phyloP scores from a whole-genome alignment of 2,797 vertebrate genomes.

The Naso thynnoides region DNA sequence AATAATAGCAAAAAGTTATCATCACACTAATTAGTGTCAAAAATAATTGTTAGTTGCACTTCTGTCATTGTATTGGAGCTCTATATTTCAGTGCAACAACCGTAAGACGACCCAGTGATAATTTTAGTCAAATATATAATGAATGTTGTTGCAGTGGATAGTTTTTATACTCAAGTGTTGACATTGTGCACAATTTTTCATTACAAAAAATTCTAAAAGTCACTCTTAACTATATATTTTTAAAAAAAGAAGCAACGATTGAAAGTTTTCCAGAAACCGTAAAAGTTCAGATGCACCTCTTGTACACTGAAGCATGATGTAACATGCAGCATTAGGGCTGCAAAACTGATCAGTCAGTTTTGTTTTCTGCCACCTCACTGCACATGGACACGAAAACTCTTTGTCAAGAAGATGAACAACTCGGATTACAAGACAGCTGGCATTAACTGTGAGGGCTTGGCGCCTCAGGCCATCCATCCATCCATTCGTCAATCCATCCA shows the following conservation, averaged over 20 bases:
- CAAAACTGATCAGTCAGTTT: slow-evolving; percentile 40
- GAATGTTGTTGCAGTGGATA: background rate
- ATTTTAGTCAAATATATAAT: background rate
- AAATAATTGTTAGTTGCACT: too few relatives aligned
- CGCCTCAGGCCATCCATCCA: slow-evolving; percentile 18
- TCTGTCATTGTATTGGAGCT: too few relatives aligned
- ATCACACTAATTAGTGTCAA: background rate
- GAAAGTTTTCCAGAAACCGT: background rate
- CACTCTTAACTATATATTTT: too few relatives aligned
- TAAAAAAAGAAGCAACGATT: background rate
- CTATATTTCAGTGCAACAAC: too few relatives aligned
- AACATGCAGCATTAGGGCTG: background rate
- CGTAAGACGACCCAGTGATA: too few relatives aligned
- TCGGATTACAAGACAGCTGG: slow-evolving; percentile 48
- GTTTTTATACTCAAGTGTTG: background rate
- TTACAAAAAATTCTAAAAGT: background rate
- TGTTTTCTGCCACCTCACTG: slow-evolving; percentile 17
- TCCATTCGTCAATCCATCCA: background rate
- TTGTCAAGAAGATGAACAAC: slow-evolving; percentile 31
- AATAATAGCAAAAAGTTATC: background rate
- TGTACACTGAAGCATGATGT: background rate
- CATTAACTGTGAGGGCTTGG: background rate
- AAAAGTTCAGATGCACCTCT: background rate
- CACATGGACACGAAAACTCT: slow-evolving; percentile 4
- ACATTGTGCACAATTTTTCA: background rate